Evolutionary conservation across 2,797 vertebrate genomes (phyloP).

Genomic region (Danio kyathit): DNA sequence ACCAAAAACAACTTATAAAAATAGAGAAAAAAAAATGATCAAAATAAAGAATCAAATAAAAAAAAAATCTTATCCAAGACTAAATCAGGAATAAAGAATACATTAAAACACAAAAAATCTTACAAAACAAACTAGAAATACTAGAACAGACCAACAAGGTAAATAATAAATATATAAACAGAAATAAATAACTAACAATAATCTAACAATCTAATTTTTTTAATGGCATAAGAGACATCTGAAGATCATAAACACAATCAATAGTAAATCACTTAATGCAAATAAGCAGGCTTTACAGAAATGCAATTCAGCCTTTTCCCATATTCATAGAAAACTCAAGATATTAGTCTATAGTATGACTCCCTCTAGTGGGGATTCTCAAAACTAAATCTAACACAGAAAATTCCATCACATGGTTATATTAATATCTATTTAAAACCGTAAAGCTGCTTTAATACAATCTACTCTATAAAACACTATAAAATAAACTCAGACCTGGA

Average conservation of each 20-base stretch:
- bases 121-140: not conserved
- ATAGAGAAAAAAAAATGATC: too few species aligned
- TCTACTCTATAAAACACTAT: too few species aligned
- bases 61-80: too few species aligned
- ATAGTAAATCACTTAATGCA: conserved; percentile 7
- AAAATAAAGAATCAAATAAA: too few species aligned
- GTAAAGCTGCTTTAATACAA: too few species aligned
- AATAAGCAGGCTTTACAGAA: not conserved
- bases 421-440: too few species aligned
- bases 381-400: not conserved
- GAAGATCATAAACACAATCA: not conserved
- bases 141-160: not conserved
- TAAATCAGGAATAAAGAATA: too few species aligned
- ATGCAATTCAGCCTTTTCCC: not conserved
- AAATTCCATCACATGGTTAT: not conserved
- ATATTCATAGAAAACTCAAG: not conserved
- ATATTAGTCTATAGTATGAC: not conserved
- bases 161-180: not conserved
- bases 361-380: conserved; percentile 7
- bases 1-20: too few species aligned
- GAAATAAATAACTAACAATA: not conserved
- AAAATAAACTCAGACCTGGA: not conserved
- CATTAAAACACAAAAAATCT: too few species aligned
- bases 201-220: not conserved
- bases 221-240: not conserved